phyloP scores from a whole-genome alignment of 2,797 vertebrate species.

The Mormyrops boulengeri region DNA sequence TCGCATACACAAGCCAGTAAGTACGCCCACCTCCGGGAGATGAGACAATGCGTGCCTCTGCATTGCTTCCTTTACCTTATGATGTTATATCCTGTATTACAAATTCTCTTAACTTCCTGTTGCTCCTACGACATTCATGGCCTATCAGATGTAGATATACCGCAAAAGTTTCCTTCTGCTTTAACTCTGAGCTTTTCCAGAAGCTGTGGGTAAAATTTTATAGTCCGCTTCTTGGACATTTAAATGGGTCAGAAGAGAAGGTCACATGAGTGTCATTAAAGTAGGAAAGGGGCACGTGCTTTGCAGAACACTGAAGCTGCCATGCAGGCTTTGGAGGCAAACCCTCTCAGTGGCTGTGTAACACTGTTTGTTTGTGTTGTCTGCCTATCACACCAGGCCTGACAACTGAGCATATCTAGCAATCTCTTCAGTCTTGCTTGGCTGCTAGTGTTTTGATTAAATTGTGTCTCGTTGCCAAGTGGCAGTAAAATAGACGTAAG shows the following conservation, averaged over 20 bases:
- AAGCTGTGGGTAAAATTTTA: constrained; percentile 41
- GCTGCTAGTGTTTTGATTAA: constrained; percentile 29
- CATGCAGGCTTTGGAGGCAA: constrained; percentile 33
- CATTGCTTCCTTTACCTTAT: constrained; percentile 36
- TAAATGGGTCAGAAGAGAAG: constrained; percentile 8
- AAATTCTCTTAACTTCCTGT: constrained; percentile 44
- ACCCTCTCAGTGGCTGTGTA: background rate
- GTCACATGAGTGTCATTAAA: constrained; percentile 40
- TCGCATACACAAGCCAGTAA: background rate
- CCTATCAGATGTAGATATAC: constrained; percentile 50
- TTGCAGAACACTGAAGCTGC: constrained; percentile 36
- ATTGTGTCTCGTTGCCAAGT: constrained; percentile 21
- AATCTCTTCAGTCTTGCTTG: constrained; percentile 18
- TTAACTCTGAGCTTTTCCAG: constrained; percentile 58
- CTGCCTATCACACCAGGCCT: constrained; percentile 13
- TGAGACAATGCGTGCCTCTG: constrained; percentile 28
- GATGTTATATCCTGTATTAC: constrained; percentile 50
- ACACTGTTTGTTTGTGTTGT: constrained; percentile 17
- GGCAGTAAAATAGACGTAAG: constrained; percentile 18
- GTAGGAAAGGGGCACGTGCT: constrained; percentile 25
- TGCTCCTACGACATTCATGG: constrained; percentile 47
- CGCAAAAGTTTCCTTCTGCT: constrained; percentile 53
- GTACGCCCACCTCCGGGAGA: constrained; percentile 28
- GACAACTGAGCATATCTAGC: constrained; percentile 6
- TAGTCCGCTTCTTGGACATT: constrained; percentile 7